These are phyloP conservation scores for Dicrostonyx torquatus DNA, from an alignment of 2,797 vertebrate species.

Conservation along the genomic window DNA sequence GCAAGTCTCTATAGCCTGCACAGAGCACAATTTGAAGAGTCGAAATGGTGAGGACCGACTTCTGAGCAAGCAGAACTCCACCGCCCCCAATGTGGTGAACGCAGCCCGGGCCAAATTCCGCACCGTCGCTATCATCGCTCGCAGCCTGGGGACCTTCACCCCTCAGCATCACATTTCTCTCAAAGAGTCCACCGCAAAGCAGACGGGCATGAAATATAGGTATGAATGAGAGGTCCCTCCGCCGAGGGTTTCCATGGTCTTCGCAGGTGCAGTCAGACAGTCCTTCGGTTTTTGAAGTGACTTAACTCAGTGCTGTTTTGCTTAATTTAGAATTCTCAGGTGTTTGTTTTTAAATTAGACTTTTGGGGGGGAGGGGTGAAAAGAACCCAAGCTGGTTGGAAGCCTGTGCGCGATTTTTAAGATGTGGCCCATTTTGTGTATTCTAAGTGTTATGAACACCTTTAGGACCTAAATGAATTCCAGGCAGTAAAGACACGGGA, in stretches of 20 bases:
- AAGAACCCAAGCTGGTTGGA: not conserved
- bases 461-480: not conserved
- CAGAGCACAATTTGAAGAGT: constrained; percentile 97
- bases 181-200: constrained; percentile 98
- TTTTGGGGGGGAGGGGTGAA: not conserved
- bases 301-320: not conserved
- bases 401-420: not conserved
- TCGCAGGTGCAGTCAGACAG: not conserved
- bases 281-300: constrained; percentile 55
- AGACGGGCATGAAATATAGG: constrained; percentile 99
- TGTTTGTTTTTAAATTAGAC: constrained; percentile 50
- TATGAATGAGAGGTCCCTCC: constrained; percentile 84
- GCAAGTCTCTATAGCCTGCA: constrained; percentile 99
- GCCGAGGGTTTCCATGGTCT: constrained; percentile 19
- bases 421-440: constrained; percentile 50
- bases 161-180: constrained; percentile 98
- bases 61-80: constrained; percentile 93
- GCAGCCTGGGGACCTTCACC: constrained; percentile 96
- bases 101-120: constrained; percentile 97
- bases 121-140: constrained; percentile 98
- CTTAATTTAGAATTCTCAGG: constrained; percentile 63
- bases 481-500: not conserved
- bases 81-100: constrained; percentile 95
- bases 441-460: constrained; percentile 16
- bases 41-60: constrained; percentile 96